phyloP scores from a whole-genome alignment of 2,113 vertebrate species.

The Phyllostomus hastatus region DNA sequence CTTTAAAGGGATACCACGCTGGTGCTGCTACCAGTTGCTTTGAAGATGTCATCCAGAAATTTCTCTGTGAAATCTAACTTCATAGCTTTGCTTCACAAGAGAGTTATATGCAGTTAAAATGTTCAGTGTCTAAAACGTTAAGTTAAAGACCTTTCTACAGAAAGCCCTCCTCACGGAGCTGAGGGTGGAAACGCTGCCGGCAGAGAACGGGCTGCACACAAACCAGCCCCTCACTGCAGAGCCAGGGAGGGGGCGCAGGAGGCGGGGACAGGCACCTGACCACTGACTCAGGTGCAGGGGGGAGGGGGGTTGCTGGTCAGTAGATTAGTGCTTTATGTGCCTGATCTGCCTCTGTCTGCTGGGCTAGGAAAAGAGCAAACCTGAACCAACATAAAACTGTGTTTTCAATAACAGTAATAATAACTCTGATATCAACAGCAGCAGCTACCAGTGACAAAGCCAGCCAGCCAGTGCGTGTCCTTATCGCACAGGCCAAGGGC shows the following conservation, averaged over 20 bases:
- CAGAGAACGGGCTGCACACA: not conserved
- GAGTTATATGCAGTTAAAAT: constrained; percentile 13
- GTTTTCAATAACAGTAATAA: not conserved
- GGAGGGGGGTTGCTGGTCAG: not conserved
- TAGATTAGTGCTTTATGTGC: not conserved
- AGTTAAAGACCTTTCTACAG: constrained; percentile 7
- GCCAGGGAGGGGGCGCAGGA: not conserved
- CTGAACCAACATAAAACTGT: too few species aligned
- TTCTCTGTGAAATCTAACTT: constrained; percentile 43
- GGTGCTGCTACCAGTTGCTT: constrained; percentile 5
- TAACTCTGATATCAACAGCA: not conserved
- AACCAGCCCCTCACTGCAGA: not conserved
- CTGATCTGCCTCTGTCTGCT: not conserved
- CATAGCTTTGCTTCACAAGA: constrained; percentile 41
- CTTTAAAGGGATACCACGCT: constrained; percentile 21
- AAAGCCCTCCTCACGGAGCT: not conserved
- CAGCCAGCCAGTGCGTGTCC: not conserved
- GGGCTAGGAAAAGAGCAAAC: not conserved
- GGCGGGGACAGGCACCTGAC: accelerated
- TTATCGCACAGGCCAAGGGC: not conserved
- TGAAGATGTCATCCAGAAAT: constrained; percentile 51
- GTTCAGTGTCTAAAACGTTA: constrained; percentile 32
- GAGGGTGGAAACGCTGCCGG: not conserved
- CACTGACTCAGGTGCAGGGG: not conserved
- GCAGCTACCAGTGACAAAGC: not conserved